A percentile compares a stretch with the other conserved stretches of the same genome.
Evolutionary conservation across 2,113 vertebrate genomes (phyloP).

Genomic region (Meleagris gallopavo): DNA sequence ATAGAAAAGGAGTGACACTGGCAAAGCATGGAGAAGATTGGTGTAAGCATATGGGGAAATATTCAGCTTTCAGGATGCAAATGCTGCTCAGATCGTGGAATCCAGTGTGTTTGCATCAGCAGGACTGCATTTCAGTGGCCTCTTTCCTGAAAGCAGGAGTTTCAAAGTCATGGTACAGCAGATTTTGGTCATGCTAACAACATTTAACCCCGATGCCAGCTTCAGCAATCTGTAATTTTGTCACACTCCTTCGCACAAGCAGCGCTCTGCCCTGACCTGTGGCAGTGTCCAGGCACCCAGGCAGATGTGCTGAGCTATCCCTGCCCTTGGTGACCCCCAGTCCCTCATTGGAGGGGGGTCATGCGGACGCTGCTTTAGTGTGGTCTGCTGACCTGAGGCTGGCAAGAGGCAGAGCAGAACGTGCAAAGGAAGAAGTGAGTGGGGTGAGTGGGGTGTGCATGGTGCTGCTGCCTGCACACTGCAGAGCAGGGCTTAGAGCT

Average conservation of each 20-base stretch:
- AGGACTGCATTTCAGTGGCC: background rate
- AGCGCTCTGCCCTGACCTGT: background rate
- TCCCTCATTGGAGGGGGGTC: background rate
- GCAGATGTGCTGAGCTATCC: slow-evolving; percentile 10
- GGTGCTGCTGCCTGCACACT: background rate
- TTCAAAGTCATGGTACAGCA: slow-evolving; percentile 7
- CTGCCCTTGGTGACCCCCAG: background rate
- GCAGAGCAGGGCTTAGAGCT: background rate
- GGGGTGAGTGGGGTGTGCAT: background rate
- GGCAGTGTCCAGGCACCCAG: background rate
- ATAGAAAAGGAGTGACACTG: background rate
- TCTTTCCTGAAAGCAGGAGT: background rate
- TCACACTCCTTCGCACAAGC: background rate
- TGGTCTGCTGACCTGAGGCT: background rate
- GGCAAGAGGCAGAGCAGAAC: background rate
- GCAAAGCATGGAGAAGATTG: background rate
- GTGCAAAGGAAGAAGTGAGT: background rate
- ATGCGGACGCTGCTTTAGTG: background rate
- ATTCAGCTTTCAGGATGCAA: background rate
- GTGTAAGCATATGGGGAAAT: background rate
- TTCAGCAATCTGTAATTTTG: slow-evolving; percentile 25
- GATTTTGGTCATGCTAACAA: slow-evolving; percentile 8
- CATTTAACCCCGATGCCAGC: background rate
- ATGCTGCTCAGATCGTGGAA: background rate
- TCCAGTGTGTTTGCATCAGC: background rate